These are phyloP conservation scores for Schizothorax lantsangensis DNA, from an alignment of 2,797 vertebrate genomes.

Conservation along the genomic window DNA sequence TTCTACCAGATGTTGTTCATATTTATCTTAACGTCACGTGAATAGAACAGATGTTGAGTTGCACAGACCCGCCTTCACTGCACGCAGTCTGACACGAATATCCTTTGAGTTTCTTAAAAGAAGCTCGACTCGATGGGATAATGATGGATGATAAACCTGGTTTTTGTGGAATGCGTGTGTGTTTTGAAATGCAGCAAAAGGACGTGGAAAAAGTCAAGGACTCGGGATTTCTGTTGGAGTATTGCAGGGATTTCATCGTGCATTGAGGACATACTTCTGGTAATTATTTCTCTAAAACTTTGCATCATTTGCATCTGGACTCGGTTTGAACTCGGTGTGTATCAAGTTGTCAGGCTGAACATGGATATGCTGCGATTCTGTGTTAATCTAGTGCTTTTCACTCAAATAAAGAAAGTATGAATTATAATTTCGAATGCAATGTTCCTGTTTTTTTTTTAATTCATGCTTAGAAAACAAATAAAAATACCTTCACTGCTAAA, in stretches of 20 bases:
- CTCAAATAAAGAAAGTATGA: background rate
- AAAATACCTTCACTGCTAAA: background rate
- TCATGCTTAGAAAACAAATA: background rate
- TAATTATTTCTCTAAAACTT: slow-evolving; percentile 33
- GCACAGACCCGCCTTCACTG: slow-evolving; percentile 77
- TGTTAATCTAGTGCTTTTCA: background rate
- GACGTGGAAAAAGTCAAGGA: background rate
- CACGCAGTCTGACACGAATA: slow-evolving; percentile 62
- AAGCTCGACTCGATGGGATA: slow-evolving; percentile 24
- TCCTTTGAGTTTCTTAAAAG: slow-evolving; percentile 56
- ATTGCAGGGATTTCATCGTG: background rate
- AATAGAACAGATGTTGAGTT: slow-evolving; percentile 83
- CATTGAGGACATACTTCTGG: background rate
- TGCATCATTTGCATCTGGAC: slow-evolving; percentile 10
- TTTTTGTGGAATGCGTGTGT: background rate
- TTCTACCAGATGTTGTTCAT: slow-evolving; percentile 84
- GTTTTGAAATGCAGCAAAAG: background rate
- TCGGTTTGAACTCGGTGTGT: background rate
- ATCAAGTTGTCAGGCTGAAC: background rate
- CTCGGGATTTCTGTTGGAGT: background rate
- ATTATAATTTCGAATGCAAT: background rate
- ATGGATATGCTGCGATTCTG: background rate
- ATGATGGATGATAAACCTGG: slow-evolving; percentile 5
- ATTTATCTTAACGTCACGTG: slow-evolving; percentile 84
- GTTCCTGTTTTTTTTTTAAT: background rate